A percentile compares a stretch with the other conserved stretches of the same genome.
Conservation (phyloP, 2,888 invertebrate species). For the Phymatocera aterrima region DNA sequence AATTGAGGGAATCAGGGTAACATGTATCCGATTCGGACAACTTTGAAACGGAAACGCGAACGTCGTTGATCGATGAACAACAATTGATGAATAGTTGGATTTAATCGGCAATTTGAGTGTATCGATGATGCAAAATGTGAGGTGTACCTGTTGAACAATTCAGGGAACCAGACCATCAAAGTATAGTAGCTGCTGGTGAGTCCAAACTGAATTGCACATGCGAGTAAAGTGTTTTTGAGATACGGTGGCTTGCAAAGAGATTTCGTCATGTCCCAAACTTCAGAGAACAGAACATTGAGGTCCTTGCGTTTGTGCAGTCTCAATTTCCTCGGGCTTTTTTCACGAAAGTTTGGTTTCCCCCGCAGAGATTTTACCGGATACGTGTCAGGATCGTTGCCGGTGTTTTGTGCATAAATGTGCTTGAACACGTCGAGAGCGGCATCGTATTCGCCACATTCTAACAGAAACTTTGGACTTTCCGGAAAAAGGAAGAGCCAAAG, state of each 20-base stretch:
- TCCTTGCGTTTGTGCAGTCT: slow-evolving; percentile 85
- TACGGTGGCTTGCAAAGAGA: slow-evolving; percentile 85
- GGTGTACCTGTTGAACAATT: slow-evolving; percentile 81
- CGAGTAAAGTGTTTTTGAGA: slow-evolving; percentile 84
- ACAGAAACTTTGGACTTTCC: slow-evolving; percentile 89
- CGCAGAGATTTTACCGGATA: slow-evolving; percentile 85
- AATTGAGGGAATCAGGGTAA: too few relatives aligned
- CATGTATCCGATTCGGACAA: too few relatives aligned
- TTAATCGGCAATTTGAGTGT: too few relatives aligned
- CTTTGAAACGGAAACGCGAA: too few relatives aligned
- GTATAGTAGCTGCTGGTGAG: slow-evolving; percentile 93
- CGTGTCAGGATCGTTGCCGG: slow-evolving; percentile 82
- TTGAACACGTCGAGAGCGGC: slow-evolving; percentile 84
- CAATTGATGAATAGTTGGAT: too few relatives aligned
- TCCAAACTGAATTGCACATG: slow-evolving; percentile 90
- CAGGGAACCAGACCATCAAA: slow-evolving; percentile 94
- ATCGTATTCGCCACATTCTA: slow-evolving; percentile 88
- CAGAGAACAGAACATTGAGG: slow-evolving; percentile 81
- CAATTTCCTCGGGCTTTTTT: slow-evolving; percentile 82
- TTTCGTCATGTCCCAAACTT: slow-evolving; percentile 86
- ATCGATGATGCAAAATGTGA: too few relatives aligned
- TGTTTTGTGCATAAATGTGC: slow-evolving; percentile 84
- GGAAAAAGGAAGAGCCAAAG: slow-evolving; percentile 86
- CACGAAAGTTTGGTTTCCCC: slow-evolving; percentile 82
- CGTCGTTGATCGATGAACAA: too few relatives aligned